phyloP scores from a whole-genome alignment of 1,140 invertebrate genomes.

The Phenacoccus solenopsis region DNA sequence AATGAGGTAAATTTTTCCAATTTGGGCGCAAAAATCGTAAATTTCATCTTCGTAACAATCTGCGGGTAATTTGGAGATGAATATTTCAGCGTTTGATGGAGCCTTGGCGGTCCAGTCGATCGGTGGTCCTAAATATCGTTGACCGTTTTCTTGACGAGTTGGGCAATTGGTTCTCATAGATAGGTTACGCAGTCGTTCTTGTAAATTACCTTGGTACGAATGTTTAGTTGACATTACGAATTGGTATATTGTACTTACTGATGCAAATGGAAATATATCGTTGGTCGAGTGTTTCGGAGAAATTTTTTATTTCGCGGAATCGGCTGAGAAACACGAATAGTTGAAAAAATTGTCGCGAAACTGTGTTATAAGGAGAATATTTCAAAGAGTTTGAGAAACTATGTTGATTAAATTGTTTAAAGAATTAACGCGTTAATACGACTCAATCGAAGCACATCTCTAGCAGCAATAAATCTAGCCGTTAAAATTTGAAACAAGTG shows the following conservation, averaged over 20 bases:
- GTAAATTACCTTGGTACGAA: not conserved
- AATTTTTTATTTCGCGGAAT: no score
- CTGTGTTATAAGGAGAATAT: not conserved
- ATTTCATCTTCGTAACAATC: conserved; percentile 18
- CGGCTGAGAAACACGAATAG: not conserved
- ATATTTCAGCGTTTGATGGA: conserved; percentile 28
- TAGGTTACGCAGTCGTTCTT: conserved; percentile 6
- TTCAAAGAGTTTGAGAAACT: no score
- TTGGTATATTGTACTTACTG: not conserved
- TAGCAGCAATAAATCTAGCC: not conserved
- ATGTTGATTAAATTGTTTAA: no score
- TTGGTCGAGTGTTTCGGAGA: not conserved
- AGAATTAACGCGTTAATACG: no score
- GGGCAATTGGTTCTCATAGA: conserved; percentile 17
- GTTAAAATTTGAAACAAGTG: not conserved
- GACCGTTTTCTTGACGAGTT: conserved; percentile 42
- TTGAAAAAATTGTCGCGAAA: not conserved
- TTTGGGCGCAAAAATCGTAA: conserved; percentile 25
- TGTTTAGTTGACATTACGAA: not conserved
- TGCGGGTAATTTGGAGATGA: conserved; percentile 1
- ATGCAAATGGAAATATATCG: no score
- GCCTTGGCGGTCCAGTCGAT: conserved; percentile 37
- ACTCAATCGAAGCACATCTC: not conserved
- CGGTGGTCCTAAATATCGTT: conserved; percentile 42
- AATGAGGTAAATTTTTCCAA: conserved; percentile 32